Base-by-base conservation (phyloP, 2,888 invertebrate species). In the Nomada lathburiana region DNA sequence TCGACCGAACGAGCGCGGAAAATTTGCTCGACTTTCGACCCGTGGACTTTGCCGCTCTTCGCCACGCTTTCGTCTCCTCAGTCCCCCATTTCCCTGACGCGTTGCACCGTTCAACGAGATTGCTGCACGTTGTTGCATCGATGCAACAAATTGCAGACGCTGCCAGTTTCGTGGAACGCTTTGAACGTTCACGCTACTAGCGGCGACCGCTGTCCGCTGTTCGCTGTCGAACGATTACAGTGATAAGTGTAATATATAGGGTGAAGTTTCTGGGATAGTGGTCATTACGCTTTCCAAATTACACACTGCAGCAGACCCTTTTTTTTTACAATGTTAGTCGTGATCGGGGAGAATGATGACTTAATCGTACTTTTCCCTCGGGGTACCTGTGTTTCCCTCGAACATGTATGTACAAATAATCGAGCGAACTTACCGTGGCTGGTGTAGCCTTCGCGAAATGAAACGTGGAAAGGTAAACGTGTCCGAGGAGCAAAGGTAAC, bases 1-100 rank as follows among this genome's bases (percentile, higher is more conserved):
- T 16, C 36, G 42, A 42, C 50, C 59, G 64, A 63, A 73, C 36
- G 55, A 9, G 47, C 65, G 42, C 47, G 36, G 59, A 52, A 72
- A 69, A 82, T 81, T 71, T 76, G 72, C 75, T 70, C 69, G 52
- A 69, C 59, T 81, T 55, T 79, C 50, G 55, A 64, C 44, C 60
- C 53, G 20, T 13, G 9, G 16, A 18, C 47, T 60, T 23, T 23
- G 11, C 23, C 23, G 9, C 11, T 16, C n/a, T 36, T 36, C 36
- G 36, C 36, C 36, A 36, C 36, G 36, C 10, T 18, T 50, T 57
- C 23, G 13, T 4, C 2, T 47, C 36, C 26, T 18, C 36, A 20
- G 10, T 0, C n/a, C 10, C 13, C 52, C n/a, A 42, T 52, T 69
- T 52, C 57, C 55, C 44, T 5, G 26, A 11, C 20, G 29, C 65